Conservation (phyloP, 2,113 vertebrate genomes). For the Hippocampus zosterae region DNA sequence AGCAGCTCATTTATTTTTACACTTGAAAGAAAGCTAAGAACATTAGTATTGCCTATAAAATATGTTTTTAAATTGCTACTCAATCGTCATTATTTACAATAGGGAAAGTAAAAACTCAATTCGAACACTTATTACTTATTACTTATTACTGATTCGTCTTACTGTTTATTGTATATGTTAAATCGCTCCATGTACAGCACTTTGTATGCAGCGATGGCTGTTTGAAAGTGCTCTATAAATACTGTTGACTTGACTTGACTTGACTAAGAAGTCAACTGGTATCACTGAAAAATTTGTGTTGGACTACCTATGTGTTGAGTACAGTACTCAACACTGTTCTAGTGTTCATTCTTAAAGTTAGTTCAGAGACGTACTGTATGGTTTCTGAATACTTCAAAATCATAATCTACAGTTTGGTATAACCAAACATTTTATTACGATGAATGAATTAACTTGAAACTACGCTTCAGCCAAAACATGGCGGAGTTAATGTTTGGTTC, state of each 20-base stretch:
- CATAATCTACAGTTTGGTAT: neutral
- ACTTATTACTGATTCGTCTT: too few species aligned
- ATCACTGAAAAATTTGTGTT: neutral
- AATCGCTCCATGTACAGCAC: too few species aligned
- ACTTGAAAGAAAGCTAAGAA: too few species aligned
- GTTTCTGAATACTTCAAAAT: neutral
- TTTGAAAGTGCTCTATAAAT: too few species aligned
- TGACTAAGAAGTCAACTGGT: neutral
- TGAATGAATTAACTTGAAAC: neutral
- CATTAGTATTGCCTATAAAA: neutral
- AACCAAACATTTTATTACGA: conserved; percentile 2
- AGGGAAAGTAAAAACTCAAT: neutral
- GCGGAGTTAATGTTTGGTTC: conserved; percentile 14
- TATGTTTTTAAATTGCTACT: neutral
- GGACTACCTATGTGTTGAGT: neutral
- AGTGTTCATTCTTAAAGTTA: neutral
- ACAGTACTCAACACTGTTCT: neutral
- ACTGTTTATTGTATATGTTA: too few species aligned
- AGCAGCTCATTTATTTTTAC: too few species aligned
- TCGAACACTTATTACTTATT: too few species aligned
- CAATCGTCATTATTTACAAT: neutral
- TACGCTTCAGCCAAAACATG: conserved; percentile 16
- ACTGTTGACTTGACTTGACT: too few species aligned
- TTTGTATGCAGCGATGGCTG: too few species aligned
- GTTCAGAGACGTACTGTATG: neutral